phyloP scores from a whole-genome alignment of 2,113 vertebrate genomes.

The Muntiacus reevesi region DNA sequence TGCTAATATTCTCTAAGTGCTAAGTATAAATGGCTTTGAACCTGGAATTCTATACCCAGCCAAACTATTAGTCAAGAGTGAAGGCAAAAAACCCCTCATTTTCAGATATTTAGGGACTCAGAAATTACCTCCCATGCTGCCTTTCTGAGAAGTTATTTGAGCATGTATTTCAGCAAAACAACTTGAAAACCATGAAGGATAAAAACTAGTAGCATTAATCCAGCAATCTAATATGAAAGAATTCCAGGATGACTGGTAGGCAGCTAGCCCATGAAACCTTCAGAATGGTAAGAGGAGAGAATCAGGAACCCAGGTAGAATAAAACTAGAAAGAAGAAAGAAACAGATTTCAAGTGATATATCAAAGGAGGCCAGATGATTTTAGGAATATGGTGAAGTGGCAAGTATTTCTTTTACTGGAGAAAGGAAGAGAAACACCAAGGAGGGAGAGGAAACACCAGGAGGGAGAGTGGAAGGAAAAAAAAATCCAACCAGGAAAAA shows the following conservation, averaged over 20 bases:
- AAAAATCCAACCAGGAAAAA: background rate
- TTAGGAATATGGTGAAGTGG: background rate
- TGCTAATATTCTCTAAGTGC: background rate
- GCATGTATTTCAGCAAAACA: background rate
- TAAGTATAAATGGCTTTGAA: background rate
- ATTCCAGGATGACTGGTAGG: background rate
- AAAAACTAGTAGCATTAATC: background rate
- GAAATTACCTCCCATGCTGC: background rate
- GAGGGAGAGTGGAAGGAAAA: background rate
- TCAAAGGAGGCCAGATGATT: background rate
- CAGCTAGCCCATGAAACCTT: background rate
- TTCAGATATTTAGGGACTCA: background rate
- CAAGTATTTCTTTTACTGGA: background rate
- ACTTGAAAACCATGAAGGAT: background rate
- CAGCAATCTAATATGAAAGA: background rate
- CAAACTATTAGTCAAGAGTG: background rate
- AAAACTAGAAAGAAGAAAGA: background rate
- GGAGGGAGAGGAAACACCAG: background rate
- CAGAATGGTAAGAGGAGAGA: background rate
- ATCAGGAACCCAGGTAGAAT: background rate
- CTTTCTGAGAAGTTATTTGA: slow-evolving; percentile 3
- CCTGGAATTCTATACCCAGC: background rate
- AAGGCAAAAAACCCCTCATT: background rate
- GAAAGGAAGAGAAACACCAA: background rate
- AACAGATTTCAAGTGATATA: background rate